A percentile compares a stretch with the other conserved stretches of the same genome.
Evolutionary conservation across 2,113 vertebrate species (phyloP).

Genomic region (Xenopus tropicalis): DNA sequence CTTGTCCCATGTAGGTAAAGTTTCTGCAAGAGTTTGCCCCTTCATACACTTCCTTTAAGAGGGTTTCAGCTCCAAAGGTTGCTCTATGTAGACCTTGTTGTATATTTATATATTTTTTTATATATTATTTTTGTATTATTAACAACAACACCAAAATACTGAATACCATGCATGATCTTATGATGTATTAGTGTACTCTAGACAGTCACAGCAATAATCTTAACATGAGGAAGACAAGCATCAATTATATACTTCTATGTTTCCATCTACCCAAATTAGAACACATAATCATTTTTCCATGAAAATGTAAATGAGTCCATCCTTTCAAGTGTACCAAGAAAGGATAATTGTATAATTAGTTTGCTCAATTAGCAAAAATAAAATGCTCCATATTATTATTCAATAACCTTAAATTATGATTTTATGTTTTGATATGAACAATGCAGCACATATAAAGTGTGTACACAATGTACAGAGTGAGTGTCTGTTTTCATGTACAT

Average conservation of each 20-base stretch:
- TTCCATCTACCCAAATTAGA: constrained; percentile 41
- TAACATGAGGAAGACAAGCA: constrained; percentile 41
- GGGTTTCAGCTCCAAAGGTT: no score
- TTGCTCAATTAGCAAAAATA: constrained; percentile 24
- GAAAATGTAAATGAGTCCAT: constrained; percentile 44
- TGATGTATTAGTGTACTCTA: neutral
- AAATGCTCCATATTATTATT: constrained; percentile 24
- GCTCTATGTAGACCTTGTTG: no score
- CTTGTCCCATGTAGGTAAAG: no score
- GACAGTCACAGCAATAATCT: constrained; percentile 34
- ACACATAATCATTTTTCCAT: constrained; percentile 37
- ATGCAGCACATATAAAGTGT: neutral
- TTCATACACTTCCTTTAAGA: no score
- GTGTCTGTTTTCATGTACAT: neutral
- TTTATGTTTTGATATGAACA: neutral
- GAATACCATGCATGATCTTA: neutral
- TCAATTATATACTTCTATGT: constrained; percentile 45
- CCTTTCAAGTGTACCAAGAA: constrained; percentile 40
- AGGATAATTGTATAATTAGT: constrained; percentile 38
- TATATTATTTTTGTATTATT: no score
- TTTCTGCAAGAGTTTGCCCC: no score
- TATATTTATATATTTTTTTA: no score
- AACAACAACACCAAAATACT: no score
- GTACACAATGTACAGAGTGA: neutral
- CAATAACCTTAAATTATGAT: constrained; percentile 16